These are phyloP conservation scores for Illadopsis cleaveri DNA, from an alignment of 2,113 vertebrate genomes.

Conservation along the genomic window DNA sequence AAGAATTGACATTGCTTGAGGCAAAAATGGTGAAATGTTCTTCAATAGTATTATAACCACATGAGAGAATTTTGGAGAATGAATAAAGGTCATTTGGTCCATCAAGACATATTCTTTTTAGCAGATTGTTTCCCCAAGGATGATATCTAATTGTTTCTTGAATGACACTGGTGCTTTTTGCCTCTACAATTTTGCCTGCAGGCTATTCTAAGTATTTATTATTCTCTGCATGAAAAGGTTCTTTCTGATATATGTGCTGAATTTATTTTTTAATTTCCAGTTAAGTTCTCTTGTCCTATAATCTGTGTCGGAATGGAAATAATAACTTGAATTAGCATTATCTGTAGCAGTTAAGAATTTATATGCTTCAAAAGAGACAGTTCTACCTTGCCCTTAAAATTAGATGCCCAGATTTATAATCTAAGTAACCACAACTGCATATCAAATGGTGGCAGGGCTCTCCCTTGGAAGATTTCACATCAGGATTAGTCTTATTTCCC, in stretches of 20 bases:
- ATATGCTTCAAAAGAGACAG: constrained; percentile 46
- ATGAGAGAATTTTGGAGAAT: constrained; percentile 57
- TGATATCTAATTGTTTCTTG: constrained; percentile 72
- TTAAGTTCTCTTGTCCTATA: constrained; percentile 64
- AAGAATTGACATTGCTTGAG: constrained; percentile 70
- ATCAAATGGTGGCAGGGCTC: constrained; percentile 13
- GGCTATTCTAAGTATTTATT: constrained; percentile 65
- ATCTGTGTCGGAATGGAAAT: constrained; percentile 66
- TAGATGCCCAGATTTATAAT: constrained; percentile 35
- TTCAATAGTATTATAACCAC: constrained; percentile 60
- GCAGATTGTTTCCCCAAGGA: constrained; percentile 65
- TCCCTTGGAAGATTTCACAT: background rate
- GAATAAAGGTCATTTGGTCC: constrained; percentile 74
- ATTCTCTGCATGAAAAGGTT: constrained; percentile 66
- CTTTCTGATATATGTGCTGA: constrained; percentile 67
- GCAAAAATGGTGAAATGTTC: constrained; percentile 66
- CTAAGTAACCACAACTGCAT: background rate
- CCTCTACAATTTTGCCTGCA: constrained; percentile 66
- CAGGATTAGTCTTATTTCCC: background rate
- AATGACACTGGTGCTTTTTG: constrained; percentile 69
- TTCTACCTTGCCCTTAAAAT: constrained; percentile 52
- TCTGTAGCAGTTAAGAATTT: constrained; percentile 62
- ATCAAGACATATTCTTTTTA: constrained; percentile 60
- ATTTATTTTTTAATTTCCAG: constrained; percentile 73
- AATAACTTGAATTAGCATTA: constrained; percentile 67